Base-by-base conservation (phyloP, 1,140 invertebrate genomes). In the Drosophila nebulosa region DNA sequence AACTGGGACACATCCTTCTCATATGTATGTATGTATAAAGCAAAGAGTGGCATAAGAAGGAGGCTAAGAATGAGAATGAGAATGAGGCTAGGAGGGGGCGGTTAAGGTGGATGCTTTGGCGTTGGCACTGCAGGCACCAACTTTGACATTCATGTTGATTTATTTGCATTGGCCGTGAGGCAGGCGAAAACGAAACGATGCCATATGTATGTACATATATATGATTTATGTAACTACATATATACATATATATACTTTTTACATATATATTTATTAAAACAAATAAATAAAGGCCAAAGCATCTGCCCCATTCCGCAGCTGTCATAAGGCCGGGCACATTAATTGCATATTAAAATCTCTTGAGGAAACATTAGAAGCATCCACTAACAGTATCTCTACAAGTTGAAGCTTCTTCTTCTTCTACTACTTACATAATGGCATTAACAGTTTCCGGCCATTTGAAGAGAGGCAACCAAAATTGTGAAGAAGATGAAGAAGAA, bases 261-360 rank as follows among this genome's bases (percentile, higher is more conserved):
- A 42, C 39, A 18, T 53, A 61, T 42, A 46, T 69, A 79, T 84
- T 66, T 66, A 84, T 85, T 78, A 69, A 76, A 73, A 64, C 64
- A 69, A 72, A 84, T 69, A 84, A 72, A 76, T 64, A 71, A 39
- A 10, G 53, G 32, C 60, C 59, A 9, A 12, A 39, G 0, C 14
- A 16, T 6, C 6, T 18, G 0, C 6, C 16, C 16, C 7, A 10
- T 3, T 24, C n/a, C 3, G 5, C 16, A 30, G 16, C 32, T 60
- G 57, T 60, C 57, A 60, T 22, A 24, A 7, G 50, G 59, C 62
- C 64, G 42, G 55, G 60, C 72, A 76, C 77, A 78, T 80, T 85
- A 78, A 86, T 75, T 81, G 81, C 81, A 72, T 75, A 78, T 85
- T 85, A 69, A 81, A 81, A 71, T 24, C 67, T 61, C 61, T 71